These are phyloP conservation scores for Crambe crambe DNA, from an alignment of 37 sponge, comb jelly and placozoan genomes.

Conservation along the genomic window DNA sequence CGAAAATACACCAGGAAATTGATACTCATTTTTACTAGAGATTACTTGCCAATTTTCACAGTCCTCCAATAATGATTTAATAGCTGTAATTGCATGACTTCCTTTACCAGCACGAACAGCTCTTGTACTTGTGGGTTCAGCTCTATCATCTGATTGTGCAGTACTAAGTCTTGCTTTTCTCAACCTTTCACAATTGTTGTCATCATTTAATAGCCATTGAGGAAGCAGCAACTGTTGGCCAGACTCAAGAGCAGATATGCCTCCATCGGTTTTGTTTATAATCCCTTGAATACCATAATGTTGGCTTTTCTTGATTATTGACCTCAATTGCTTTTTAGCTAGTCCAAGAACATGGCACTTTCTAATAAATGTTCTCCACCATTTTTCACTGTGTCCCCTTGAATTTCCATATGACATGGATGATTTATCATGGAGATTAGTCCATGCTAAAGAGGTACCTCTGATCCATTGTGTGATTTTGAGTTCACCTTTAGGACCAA, in stretches of 20 bases:
- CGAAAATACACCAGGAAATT: constrained; percentile 25
- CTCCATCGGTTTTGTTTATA: too few relatives aligned
- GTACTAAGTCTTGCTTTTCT: not conserved
- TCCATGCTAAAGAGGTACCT: constrained; percentile 7
- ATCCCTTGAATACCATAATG: too few relatives aligned
- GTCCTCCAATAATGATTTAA: constrained; percentile 5
- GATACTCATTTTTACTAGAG: constrained; percentile 13
- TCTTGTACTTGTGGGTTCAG: too few relatives aligned
- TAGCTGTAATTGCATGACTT: not conserved
- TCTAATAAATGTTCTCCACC: too few relatives aligned
- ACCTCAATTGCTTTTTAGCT: too few relatives aligned
- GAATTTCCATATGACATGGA: constrained; percentile 16
- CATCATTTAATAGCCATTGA: too few relatives aligned
- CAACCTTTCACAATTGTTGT: not conserved
- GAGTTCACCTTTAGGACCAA: constrained; percentile 8
- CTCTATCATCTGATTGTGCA: not conserved
- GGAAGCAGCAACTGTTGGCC: too few relatives aligned
- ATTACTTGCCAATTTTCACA: constrained; percentile 30
- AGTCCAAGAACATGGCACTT: too few relatives aligned
- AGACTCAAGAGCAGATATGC: too few relatives aligned
- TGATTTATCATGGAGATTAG: not conserved
- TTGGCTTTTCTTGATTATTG: too few relatives aligned
- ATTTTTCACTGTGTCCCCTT: too few relatives aligned
- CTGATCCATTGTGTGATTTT: constrained; percentile 21
- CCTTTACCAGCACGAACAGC: constrained; percentile 36